Base-by-base conservation (phyloP, 2,797 vertebrate species). In the Sebastes glaucus region DNA sequence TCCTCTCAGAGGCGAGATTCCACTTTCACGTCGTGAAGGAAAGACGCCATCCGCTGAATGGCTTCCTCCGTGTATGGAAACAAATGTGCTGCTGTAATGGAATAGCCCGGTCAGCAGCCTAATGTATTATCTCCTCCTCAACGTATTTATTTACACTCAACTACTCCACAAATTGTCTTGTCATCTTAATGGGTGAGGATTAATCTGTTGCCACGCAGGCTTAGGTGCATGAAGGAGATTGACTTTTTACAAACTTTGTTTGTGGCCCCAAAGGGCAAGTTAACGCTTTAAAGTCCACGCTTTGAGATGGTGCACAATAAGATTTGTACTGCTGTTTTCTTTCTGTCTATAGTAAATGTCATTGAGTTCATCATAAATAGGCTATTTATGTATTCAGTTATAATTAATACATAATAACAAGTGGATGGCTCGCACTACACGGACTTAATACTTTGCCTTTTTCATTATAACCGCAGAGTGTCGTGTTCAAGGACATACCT, bases 71-170 rank as follows among this genome's bases (percentile, higher is more conserved):
- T 86, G 90, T 90, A 95, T 95, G 91, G 95, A 96, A 96, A 96
- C 93, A 96, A 96, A 96, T 96, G 93, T 93, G 93, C 89, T 89
- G 91, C 93, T 85, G 93, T 95, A 95, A 96, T 96, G 94, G 94
- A 95, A 93, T 88, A 91, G 93, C 94, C 94, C 87, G 93, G 93
- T 94, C 95, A 93, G 94, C 89, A 94, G 92, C 88, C 93, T 96
- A 96, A 96, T 95, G 91, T 96, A 96, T 96, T 95, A 96, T 96
- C 95, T 95, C 90, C 93, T 94, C 89, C 94, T 95, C 95, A 94
- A 90, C 74, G 89, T 96, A 94, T 96, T 96, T 96, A 97, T 96
- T 96, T 96, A 96, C 94, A 96, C 95, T 96, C 94, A 95, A 95
- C 95, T 96, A 94, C 95, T 92, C 93, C 92, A 92, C 94, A 96